A percentile compares a stretch with the other conserved stretches of the same genome.
Conservation (phyloP, 2,797 vertebrate genomes). For the Hippoglossus hippoglossus region DNA sequence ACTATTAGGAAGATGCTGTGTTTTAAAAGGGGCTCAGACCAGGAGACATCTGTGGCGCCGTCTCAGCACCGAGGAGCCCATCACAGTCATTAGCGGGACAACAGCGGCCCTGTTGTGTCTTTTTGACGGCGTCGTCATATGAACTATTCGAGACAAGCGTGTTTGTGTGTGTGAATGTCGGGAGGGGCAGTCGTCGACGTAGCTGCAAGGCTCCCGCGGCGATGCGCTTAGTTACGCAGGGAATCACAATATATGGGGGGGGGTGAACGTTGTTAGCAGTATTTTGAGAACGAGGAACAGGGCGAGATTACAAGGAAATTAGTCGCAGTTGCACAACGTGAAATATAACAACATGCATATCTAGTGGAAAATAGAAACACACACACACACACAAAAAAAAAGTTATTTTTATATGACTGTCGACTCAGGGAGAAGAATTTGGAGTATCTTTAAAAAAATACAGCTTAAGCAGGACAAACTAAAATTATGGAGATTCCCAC, state of each 20-base stretch:
- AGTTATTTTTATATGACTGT: no score
- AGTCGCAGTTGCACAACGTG: constrained; percentile 2
- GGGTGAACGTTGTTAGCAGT: constrained; percentile 21
- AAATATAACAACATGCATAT: no score
- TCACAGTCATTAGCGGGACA: constrained; percentile 61
- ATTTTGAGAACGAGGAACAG: not conserved
- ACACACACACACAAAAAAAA: no score
- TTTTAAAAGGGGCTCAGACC: constrained; percentile 21
- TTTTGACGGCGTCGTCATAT: constrained; percentile 49
- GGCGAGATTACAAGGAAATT: constrained; percentile 36
- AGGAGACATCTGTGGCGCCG: constrained; percentile 19
- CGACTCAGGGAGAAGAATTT: no score
- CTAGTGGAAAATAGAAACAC: no score
- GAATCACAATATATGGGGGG: constrained; percentile 35
- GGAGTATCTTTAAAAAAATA: no score
- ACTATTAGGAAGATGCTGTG: constrained; percentile 25
- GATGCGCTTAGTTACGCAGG: constrained; percentile 46
- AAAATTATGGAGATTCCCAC: constrained; percentile 28
- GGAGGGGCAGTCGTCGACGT: not conserved
- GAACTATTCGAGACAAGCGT: constrained; percentile 60
- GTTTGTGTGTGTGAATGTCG: constrained; percentile 2
- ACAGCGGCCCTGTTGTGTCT: constrained; percentile 48
- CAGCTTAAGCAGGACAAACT: constrained; percentile 25
- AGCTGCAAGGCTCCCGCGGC: constrained; percentile 49
- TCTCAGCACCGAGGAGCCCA: constrained; percentile 39